Evolutionary conservation across 2,113 vertebrate genomes (phyloP), one percentile per base, ranked within the genome.

Genomic region (Ondatra zibethicus): DNA sequence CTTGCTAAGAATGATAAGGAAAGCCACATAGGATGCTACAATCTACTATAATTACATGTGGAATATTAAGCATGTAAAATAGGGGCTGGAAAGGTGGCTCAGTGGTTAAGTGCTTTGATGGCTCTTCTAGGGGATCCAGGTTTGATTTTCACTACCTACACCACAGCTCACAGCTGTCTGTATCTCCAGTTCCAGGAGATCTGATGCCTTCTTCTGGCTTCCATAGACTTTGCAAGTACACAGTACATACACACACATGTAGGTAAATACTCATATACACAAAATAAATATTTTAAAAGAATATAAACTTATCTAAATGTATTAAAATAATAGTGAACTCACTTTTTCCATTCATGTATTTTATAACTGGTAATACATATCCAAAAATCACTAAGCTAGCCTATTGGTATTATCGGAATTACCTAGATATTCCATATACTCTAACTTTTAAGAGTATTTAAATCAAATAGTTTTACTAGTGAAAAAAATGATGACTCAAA

Each of bases 31-130:
- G 47, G 10, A 73, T 75, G 63, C 55, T 50, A 58, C 29, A 80
- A 82, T 29, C 11, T 29, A 61, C 9, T 45, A 65, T 47, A 92
- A 92, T 81, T 63, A 29, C 93, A 89, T 29, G 29, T 39, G 45
- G 5, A 87, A 88, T 88, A 78, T 93, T 86, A 94, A 63, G 92
- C 73, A 19, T 52, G 36, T 88, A 91, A 88, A 96, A 47, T 55
- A 92, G 36, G 23, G 52, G 21, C 10, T 55, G 55, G 80, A 58
- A 55, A 82, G 36, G 80, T 8, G n/a, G 6, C 36, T 61, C 80
- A 82, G 80, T 14, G 52, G 36, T 39, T 61, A 82, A 27, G 5
- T 2, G 0, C 25, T 27, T n/a, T 39, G 52, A 61, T 14, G 36
- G 80, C 36, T 82, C 36, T 82, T 61, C 80, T 82, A 61, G 52